phyloP scores from a whole-genome alignment of 2,888 invertebrate species.

The Latrodectus hesperus region DNA sequence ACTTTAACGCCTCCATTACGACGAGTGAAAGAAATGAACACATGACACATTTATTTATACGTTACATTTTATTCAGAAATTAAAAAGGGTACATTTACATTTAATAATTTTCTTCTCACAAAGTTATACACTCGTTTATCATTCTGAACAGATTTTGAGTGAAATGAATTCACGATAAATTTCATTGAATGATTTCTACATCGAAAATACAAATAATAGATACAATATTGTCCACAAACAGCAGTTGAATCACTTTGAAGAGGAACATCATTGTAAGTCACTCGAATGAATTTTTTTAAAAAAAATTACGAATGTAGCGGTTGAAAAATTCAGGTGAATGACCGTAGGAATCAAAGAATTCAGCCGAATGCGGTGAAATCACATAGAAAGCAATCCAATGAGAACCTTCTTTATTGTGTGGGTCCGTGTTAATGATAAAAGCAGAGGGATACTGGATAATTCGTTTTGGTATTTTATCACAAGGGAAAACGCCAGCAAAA shows the following conservation, averaged over 20 bases:
- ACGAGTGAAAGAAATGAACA: background rate
- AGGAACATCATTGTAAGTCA: background rate
- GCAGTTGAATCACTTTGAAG: background rate
- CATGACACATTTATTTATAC: background rate
- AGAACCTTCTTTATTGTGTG: background rate
- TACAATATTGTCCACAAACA: background rate
- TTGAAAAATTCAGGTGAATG: background rate
- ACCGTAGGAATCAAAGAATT: background rate
- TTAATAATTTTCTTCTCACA: background rate
- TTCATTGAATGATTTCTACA: background rate
- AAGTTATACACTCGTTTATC: background rate
- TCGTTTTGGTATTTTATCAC: background rate
- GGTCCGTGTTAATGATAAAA: background rate
- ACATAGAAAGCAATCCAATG: background rate
- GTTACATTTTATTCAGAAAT: background rate
- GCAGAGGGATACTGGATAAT: background rate
- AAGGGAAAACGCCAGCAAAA: background rate
- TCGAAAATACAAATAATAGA: background rate
- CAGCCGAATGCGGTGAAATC: background rate
- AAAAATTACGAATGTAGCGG: background rate
- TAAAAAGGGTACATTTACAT: background rate
- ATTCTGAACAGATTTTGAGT: background rate
- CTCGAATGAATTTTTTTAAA: background rate
- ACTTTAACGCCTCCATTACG: background rate
- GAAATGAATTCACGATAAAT: background rate